phyloP scores from a whole-genome alignment of 2,797 vertebrate species.

The Malacoctenus gilli region DNA sequence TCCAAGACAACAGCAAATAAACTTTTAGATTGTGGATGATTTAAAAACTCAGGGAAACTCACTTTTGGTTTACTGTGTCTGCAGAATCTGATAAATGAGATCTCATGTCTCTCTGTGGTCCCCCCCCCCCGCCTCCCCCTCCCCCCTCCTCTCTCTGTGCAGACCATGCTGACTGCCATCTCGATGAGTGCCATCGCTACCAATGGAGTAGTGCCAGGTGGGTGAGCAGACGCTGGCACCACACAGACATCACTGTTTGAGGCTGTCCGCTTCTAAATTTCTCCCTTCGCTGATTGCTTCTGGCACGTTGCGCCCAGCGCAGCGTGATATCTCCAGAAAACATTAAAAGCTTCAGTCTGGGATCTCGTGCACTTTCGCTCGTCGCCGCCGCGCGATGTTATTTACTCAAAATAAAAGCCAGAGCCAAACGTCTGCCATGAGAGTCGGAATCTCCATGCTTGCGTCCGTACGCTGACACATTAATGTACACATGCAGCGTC shows the following conservation, averaged over 20 bases:
- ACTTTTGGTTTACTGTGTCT: neutral
- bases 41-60: neutral
- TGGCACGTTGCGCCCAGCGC: conserved; percentile 60
- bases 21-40: no score
- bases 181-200: conserved; percentile 99
- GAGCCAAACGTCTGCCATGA: conserved; percentile 43
- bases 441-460: conserved; percentile 17
- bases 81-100: conserved; percentile 15
- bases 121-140: conserved; percentile 22
- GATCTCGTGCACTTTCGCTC: conserved; percentile 57
- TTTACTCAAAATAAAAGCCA: conserved; percentile 63
- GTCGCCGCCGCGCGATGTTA: conserved; percentile 42
- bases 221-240: conserved; percentile 75
- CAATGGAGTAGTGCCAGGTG: conserved; percentile 99
- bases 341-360: conserved; percentile 60
- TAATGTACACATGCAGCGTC: conserved; percentile 8
- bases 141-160: conserved; percentile 30
- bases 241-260: conserved; percentile 68
- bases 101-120: conserved; percentile 24
- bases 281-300: conserved; percentile 65
- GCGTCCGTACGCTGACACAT: conserved; percentile 23
- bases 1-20: no score
- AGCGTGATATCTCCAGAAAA: conserved; percentile 67
- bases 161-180: conserved; percentile 99
- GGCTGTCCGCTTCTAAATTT: conserved; percentile 67